Conservation (phyloP, 2,888 invertebrate species). For the Phytoseiulus persimilis region DNA sequence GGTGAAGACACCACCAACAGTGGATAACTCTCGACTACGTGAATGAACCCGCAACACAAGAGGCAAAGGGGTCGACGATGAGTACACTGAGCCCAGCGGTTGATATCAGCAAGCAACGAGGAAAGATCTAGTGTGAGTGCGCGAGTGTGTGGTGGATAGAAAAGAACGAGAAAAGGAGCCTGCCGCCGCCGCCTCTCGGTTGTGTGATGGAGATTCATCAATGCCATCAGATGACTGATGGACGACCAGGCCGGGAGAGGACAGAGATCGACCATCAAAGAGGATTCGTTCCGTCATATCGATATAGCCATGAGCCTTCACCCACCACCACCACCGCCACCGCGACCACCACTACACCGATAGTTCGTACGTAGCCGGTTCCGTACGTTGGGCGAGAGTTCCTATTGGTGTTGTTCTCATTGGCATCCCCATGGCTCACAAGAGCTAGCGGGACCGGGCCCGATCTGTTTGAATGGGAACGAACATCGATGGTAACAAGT, state of each 20-base stretch:
- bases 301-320: conserved; percentile 5
- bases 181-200: conserved; percentile 16
- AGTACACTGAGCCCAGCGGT: too few species aligned
- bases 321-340: not conserved
- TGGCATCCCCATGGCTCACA: not conserved
- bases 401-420: not conserved
- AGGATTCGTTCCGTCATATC: conserved; percentile 5
- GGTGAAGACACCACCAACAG: not conserved
- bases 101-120: too few species aligned
- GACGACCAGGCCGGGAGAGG: conserved; percentile 7
- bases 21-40: not conserved
- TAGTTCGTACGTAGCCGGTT: not conserved
- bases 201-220: conserved; percentile 35
- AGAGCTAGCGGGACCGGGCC: too few species aligned
- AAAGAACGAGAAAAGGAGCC: conserved; percentile 12
- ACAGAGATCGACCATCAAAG: conserved; percentile 5
- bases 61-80: not conserved
- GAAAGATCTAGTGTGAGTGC: not conserved
- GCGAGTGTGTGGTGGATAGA: not conserved
- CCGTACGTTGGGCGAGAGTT: not conserved
- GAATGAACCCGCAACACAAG: not conserved
- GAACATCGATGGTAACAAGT: too few species aligned
- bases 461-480: too few species aligned
- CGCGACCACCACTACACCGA: not conserved
- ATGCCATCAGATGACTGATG: conserved; percentile 37